phyloP scores from a whole-genome alignment of 2,888 invertebrate species.

The Agrochola macilenta region DNA sequence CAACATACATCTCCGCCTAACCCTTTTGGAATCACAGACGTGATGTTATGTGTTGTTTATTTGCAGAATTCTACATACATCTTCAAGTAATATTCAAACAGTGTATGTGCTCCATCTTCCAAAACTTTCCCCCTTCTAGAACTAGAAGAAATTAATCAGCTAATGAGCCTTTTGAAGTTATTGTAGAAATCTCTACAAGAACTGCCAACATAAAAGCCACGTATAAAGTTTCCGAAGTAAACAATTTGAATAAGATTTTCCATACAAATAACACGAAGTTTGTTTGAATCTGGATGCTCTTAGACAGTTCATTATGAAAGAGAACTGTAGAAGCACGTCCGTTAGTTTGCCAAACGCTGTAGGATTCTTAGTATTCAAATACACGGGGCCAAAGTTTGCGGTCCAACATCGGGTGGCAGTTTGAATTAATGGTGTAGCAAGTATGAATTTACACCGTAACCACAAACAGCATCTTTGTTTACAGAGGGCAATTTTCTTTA shows the following conservation, averaged over 20 bases:
- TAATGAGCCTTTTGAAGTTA: neutral
- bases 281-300: slow-evolving; percentile 21
- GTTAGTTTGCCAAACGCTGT: slow-evolving; percentile 45
- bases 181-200: neutral
- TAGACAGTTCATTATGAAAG: slow-evolving; percentile 42
- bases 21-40: no score
- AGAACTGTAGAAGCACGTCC: slow-evolving; percentile 37
- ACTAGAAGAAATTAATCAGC: slow-evolving; percentile 14
- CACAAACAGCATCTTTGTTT: neutral
- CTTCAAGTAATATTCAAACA: neutral
- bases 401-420: slow-evolving; percentile 2
- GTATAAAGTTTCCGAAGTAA: slow-evolving; percentile 8
- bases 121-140: neutral
- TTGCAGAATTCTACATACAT: neutral
- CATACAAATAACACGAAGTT: slow-evolving; percentile 29
- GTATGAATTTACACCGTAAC: no score
- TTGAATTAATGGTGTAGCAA: neutral
- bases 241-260: slow-evolving; percentile 45
- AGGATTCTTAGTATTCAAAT: slow-evolving; percentile 36
- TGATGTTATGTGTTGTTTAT: neutral
- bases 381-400: slow-evolving; percentile 37
- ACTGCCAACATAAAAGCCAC: neutral
- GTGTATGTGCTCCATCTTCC: neutral
- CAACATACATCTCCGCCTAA: no score
- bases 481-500: neutral